phyloP scores from a whole-genome alignment of 2,797 vertebrate genomes.

The Chanos chanos region DNA sequence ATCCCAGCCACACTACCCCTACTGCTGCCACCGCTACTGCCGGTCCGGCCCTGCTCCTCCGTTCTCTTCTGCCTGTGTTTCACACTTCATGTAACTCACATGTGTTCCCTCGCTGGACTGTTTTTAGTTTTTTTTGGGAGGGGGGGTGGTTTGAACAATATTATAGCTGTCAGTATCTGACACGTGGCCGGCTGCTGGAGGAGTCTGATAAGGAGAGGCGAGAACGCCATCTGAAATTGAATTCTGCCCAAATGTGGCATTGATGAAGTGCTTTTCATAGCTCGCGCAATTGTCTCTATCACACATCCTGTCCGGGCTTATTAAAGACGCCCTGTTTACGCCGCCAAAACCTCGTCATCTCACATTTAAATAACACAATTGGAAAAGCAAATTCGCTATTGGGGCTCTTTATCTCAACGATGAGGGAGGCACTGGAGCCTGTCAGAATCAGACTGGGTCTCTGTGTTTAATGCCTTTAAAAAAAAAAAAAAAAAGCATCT shows the following conservation, averaged over 20 bases:
- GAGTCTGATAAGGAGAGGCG: conserved; percentile 74
- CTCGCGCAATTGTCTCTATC: conserved; percentile 84
- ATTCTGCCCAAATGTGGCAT: conserved; percentile 84
- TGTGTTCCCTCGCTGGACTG: conserved; percentile 41
- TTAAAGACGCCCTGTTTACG: conserved; percentile 65
- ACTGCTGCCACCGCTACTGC: no score
- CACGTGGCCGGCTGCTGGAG: conserved; percentile 68
- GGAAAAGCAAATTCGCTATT: conserved; percentile 75
- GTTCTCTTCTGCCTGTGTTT: conserved; percentile 27
- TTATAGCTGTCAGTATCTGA: conserved; percentile 70
- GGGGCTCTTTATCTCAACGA: conserved; percentile 41
- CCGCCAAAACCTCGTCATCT: conserved; percentile 61
- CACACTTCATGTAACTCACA: conserved; percentile 44
- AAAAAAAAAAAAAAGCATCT: conserved; percentile 4
- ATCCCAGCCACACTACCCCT: conserved; percentile 10
- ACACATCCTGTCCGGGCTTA: conserved; percentile 73
- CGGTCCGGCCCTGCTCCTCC: conserved; percentile 5
- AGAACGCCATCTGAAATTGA: conserved; percentile 75
- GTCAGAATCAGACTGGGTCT: conserved; percentile 48
- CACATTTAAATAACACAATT: conserved; percentile 76
- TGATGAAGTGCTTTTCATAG: conserved; percentile 89
- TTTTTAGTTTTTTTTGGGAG: conserved; percentile 7
- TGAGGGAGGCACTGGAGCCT: conserved; percentile 47
- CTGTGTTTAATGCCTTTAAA: conserved; percentile 45
- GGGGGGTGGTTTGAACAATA: conserved; percentile 46